Percentiles rank a stretch among this genome's conserved stretches.
These are phyloP conservation scores for Calliopsis andreniformis DNA, from an alignment of 1,140 invertebrate species.

Conservation along the genomic window DNA sequence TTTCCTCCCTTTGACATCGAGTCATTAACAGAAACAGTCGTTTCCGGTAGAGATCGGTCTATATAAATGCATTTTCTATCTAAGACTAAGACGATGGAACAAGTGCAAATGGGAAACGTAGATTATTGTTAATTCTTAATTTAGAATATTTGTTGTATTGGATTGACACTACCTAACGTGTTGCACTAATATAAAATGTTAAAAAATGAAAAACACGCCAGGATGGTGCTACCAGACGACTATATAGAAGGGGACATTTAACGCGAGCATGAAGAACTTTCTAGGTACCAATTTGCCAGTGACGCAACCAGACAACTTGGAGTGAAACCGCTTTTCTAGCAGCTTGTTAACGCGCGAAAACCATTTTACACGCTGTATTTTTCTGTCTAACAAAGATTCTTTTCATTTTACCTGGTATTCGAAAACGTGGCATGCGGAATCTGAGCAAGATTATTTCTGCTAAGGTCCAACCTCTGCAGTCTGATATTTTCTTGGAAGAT, in stretches of 20 bases:
- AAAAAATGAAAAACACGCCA: constrained; percentile 66
- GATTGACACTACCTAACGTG: too few species aligned
- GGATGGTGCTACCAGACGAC: constrained; percentile 60
- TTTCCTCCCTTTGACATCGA: constrained; percentile 28
- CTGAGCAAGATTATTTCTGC: constrained; percentile 88
- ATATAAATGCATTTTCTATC: not conserved
- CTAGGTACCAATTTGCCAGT: constrained; percentile 73
- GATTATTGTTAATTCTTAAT: too few species aligned
- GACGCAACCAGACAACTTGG: constrained; percentile 69
- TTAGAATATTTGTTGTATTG: too few species aligned
- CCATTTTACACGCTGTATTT: too few species aligned
- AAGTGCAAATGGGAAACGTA: too few species aligned
- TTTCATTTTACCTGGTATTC: constrained; percentile 80
- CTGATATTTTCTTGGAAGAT: constrained; percentile 85
- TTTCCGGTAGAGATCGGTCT: not conserved
- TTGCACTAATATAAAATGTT: not conserved
- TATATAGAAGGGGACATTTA: constrained; percentile 68
- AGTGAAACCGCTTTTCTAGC: constrained; percentile 76
- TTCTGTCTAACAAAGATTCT: not conserved
- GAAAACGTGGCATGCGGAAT: constrained; percentile 85
- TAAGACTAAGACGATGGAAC: not conserved
- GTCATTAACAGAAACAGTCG: constrained; percentile 32
- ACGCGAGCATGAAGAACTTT: constrained; percentile 71
- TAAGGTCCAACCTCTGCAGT: constrained; percentile 87
- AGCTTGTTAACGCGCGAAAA: constrained; percentile 24